Evolutionary conservation across 2,888 invertebrate species (phyloP), one percentile per base, ranked within the genome.

Genomic region (Muschampia plurimacula): DNA sequence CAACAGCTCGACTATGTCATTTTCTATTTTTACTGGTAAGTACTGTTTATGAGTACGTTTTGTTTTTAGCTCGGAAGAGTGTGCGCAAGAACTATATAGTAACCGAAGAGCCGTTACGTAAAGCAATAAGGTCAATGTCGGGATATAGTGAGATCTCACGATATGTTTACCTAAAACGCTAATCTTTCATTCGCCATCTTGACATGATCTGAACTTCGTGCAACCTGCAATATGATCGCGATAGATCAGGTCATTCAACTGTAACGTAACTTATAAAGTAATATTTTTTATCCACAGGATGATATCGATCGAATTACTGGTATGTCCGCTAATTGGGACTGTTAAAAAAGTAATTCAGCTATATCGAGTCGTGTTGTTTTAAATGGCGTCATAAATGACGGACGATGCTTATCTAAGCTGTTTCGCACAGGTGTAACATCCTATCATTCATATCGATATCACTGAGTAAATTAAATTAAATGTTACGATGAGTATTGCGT

Each of bases 161-260:
- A 88, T 85, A 86, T 86, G 88, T 89, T 90, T 88, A 83, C 89
- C 86, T 85, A 86, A 86, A 85, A 83, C 84, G 82, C 74, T 80
- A 85, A 90, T 89, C 89, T 86, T 74, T 72, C 76, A 84, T 83
- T 90, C 83, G 86, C 87, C 81, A 91, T 92, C 92, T 88, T 86
- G 89, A 87, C 88, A 82, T 84, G 86, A 87, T 84, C 84, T 81
- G 81, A 82, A 84, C 84, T 85, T 89, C 91, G 88, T 89, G 91
- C 79, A 81, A 81, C 79, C 80, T 82, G 80, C 78, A 79, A 77
- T 78, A 77, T 76, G 75, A 80, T 81, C 80, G 75, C 77, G 81
- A 80, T 80, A 77, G 73, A 70, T 72, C 75, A 66, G 82, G 78
- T 80, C 80, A 74, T 77, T 80, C 81, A 80, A 77, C 82, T 77